Evolutionary conservation across 2,888 invertebrate genomes (phyloP), one percentile per base, ranked within the genome.

Genomic region (Polylopha cassiicola): DNA sequence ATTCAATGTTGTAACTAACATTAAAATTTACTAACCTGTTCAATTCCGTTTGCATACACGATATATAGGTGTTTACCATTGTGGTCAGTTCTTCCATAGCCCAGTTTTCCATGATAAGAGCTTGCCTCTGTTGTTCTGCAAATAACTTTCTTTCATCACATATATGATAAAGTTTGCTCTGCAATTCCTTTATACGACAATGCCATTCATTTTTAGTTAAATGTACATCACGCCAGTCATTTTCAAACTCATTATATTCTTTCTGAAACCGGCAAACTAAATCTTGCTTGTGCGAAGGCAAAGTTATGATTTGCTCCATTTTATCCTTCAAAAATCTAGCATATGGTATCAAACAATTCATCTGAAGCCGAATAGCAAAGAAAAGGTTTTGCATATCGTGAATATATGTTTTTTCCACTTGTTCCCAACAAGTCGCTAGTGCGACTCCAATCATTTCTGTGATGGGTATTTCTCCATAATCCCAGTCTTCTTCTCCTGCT

Each of bases 151-250:
- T 85, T 33, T 71, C 61, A 47, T 90, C 89, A 53, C 88, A 89
- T 43, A 89, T 85, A 30, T 85, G 69, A 58, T 87, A 87, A 6
- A 91, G 65, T 33, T 69, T 78, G 20, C 77, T 61, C 51, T 86
- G 82, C 29, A 89, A 69, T 38, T 87, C 87, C 30, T 78, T 79
- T 0, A 88, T 70, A 17, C 87, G 71, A 46, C 88, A 88, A 50
- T 90, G 89, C 67, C 91, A 77, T 66, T 91, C 90, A 39, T 87
- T 87, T 63, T 89, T 91, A 1, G 89, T 73, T 42, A 88, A 82
- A 47, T 73, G 67, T 38, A 89, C 78, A 39, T 82, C 75, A 2
- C 90, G 75, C 69, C 88, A 84, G 53, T 89, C 88, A 41, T 80
- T 73, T 47, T 88, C 88, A 44, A 91, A 82, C 11, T 82, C 73